Percentiles rank a stretch among this genome's conserved stretches.
These are phyloP conservation scores for Dusona sp. DNA, from an alignment of 2,888 invertebrate species.

Conservation along the genomic window DNA sequence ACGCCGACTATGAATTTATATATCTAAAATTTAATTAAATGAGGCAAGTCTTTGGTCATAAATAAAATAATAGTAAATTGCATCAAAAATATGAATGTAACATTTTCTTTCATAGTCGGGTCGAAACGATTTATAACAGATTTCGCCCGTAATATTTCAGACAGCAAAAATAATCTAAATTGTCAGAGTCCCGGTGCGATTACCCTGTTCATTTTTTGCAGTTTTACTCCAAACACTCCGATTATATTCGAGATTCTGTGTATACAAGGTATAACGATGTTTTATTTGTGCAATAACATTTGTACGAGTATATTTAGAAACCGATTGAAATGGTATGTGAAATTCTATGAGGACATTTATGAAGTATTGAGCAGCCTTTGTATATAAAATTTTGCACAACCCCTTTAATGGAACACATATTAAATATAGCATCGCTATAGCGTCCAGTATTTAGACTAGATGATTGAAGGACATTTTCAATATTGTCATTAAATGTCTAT, in stretches of 20 bases:
- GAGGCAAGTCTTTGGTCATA: background rate
- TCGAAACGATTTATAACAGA: background rate
- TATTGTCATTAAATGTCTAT: background rate
- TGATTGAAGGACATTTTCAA: background rate
- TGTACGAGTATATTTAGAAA: background rate
- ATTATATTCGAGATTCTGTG: background rate
- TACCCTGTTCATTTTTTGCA: background rate
- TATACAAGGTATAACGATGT: background rate
- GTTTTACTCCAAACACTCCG: background rate
- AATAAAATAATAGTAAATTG: background rate
- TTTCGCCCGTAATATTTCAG: background rate
- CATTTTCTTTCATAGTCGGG: background rate
- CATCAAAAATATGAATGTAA: background rate
- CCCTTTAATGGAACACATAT: background rate
- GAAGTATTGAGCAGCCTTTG: background rate
- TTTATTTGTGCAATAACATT: background rate
- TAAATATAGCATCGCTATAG: background rate
- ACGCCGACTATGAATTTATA: background rate
- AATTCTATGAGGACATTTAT: background rate
- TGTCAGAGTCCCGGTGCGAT: background rate
- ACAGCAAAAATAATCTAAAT: background rate
- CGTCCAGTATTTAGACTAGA: background rate
- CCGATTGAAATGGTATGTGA: background rate
- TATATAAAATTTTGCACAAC: background rate
- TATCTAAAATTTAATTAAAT: background rate